A percentile compares a stretch with the other conserved stretches of the same genome.
Conservation (phyloP, 2,113 vertebrate species). For the Sisor rabdophorus region DNA sequence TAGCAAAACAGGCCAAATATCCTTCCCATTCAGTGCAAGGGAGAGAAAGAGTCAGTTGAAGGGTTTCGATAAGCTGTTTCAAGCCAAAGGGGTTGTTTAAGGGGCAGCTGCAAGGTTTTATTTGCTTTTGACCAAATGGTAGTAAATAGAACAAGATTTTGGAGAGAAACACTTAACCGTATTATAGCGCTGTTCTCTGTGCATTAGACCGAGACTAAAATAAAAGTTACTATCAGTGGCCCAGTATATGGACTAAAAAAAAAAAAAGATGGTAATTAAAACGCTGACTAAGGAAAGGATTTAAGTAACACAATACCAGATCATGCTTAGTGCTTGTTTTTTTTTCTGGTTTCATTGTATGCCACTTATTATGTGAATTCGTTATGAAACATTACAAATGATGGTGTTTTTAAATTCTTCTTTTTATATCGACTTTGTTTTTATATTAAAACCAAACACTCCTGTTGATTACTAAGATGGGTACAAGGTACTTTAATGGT, state of each 20-base stretch:
- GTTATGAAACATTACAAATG: conserved; percentile 67
- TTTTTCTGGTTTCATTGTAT: conserved; percentile 59
- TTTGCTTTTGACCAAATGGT: conserved; percentile 80
- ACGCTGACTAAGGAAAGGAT: conserved; percentile 51
- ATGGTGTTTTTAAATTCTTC: conserved; percentile 73
- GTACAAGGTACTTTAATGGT: conserved; percentile 81
- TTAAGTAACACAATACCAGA: conserved; percentile 75
- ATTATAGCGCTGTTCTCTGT: conserved; percentile 69
- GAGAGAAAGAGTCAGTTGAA: conserved; percentile 66
- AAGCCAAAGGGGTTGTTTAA: conserved; percentile 85
- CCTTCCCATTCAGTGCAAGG: conserved; percentile 78
- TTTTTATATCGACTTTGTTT: conserved; percentile 70
- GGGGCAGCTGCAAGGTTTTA: conserved; percentile 63
- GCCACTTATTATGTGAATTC: conserved; percentile 73
- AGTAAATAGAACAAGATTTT: conserved; percentile 49
- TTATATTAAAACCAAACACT: conserved; percentile 82
- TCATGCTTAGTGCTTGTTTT: conserved; percentile 65
- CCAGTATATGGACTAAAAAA: conserved; percentile 44
- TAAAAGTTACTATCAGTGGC: conserved; percentile 28
- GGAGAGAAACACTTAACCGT: conserved; percentile 62
- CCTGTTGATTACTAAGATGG: conserved; percentile 84
- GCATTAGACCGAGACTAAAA: conserved; percentile 60
- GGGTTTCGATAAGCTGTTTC: conserved; percentile 50
- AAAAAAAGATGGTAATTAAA: conserved; percentile 45
- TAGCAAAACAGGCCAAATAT: conserved; percentile 94